phyloP scores from a whole-genome alignment of 2,797 vertebrate genomes.

The Dendrocincla tyrannina region DNA sequence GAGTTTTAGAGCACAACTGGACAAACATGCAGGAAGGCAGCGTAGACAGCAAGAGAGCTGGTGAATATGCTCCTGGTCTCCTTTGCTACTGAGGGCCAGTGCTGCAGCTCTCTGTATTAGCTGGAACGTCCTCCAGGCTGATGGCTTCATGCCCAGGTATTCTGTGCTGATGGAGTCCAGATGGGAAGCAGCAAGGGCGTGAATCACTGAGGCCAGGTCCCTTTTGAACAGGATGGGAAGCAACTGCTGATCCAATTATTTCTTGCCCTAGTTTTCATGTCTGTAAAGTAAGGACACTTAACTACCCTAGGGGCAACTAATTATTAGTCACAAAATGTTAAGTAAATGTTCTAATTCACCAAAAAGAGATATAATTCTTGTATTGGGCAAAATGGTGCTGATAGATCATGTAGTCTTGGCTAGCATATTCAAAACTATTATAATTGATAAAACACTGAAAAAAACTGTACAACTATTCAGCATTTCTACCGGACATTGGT shows the following conservation, averaged over 20 bases:
- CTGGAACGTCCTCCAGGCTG: slow-evolving; percentile 39
- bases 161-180: slow-evolving; percentile 44
- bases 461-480: background rate
- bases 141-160: slow-evolving; percentile 62
- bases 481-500: background rate
- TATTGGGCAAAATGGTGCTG: background rate
- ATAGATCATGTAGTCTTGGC: background rate
- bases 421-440: background rate
- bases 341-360: slow-evolving; percentile 24
- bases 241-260: slow-evolving; percentile 47
- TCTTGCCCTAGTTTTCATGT: slow-evolving; percentile 45
- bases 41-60: background rate
- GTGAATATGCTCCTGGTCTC: background rate
- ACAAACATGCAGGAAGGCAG: background rate
- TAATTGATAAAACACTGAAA: background rate
- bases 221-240: slow-evolving; percentile 47
- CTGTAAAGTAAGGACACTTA: slow-evolving; percentile 18
- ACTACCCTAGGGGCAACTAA: slow-evolving; percentile 6
- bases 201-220: slow-evolving; percentile 53
- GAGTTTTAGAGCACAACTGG: background rate
- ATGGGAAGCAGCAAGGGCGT: slow-evolving; percentile 58
- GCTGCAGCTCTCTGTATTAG: slow-evolving; percentile 5
- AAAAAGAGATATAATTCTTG: background rate
- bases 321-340: slow-evolving; percentile 34
- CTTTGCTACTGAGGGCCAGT: background rate